Evolutionary conservation across 1,140 invertebrate genomes (phyloP).

Genomic region (Apis florea): DNA sequence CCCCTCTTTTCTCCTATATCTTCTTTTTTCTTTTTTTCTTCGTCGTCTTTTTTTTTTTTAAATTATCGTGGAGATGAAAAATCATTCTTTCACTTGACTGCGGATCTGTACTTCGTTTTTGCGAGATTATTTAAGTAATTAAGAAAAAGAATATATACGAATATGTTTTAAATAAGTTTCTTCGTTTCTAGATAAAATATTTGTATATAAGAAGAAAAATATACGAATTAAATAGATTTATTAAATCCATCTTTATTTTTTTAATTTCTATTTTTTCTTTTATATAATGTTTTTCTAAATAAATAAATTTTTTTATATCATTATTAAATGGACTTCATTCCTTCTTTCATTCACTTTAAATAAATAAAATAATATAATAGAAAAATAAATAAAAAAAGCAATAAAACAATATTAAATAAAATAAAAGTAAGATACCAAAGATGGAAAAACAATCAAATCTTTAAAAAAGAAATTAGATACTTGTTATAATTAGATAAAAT

Average conservation of each 20-base stretch:
- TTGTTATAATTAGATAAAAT: no score
- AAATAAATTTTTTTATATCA: neutral
- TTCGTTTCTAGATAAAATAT: constrained; percentile 5
- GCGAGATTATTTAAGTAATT: neutral
- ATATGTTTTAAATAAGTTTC: neutral
- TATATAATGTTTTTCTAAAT: neutral
- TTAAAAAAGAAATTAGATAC: no score
- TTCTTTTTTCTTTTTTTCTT: neutral
- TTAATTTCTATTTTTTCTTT: neutral
- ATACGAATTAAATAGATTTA: neutral
- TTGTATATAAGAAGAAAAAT: constrained; percentile 27
- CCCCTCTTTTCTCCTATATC: neutral
- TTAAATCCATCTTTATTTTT: neutral
- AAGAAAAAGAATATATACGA: neutral
- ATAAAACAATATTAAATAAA: no score
- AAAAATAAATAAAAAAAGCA: neutral
- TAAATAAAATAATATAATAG: neutral
- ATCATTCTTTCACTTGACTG: constrained; percentile 25
- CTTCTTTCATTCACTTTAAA: neutral
- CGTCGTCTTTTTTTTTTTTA: neutral
- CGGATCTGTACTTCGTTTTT: constrained; percentile 46
- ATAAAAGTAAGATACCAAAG: no score
- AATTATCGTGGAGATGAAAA: constrained; percentile 11
- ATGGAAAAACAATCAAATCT: no score
- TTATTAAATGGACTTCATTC: neutral